Conservation (phyloP, 1,140 invertebrate genomes). For the Diachasma alloeum region DNA sequence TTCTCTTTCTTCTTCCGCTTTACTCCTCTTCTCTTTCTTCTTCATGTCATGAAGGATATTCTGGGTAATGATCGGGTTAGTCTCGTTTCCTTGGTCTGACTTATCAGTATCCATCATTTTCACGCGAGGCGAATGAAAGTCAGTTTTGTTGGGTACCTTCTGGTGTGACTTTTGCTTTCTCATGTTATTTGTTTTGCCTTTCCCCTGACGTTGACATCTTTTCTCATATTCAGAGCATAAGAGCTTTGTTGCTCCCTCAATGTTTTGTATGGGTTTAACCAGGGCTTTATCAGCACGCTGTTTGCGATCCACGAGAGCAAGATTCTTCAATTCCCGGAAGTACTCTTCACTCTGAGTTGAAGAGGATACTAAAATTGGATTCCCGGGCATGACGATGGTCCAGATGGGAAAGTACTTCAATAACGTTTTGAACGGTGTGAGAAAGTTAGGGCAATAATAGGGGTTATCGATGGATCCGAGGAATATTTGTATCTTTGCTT, state of each 20-base stretch:
- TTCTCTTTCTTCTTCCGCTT: no score
- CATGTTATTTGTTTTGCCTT: neutral
- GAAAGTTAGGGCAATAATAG: conserved; percentile 20
- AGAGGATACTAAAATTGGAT: neutral
- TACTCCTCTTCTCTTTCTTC: no score
- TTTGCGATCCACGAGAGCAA: neutral
- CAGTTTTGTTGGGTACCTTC: no score
- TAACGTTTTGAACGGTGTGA: neutral
- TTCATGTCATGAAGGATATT: no score
- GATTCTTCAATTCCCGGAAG: neutral
- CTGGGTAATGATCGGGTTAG: no score
- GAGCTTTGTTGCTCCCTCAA: neutral
- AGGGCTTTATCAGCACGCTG: neutral
- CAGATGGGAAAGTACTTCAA: conserved; percentile 24
- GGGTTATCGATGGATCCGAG: neutral
- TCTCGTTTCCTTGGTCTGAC: no score
- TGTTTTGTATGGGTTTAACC: neutral
- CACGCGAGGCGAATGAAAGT: no score
- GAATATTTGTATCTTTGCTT: conserved; percentile 2
- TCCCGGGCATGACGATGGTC: conserved; percentile 16
- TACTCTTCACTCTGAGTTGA: neutral
- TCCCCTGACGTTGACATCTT: neutral
- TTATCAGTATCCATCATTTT: no score
- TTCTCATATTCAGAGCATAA: neutral
- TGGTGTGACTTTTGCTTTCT: neutral